A percentile compares a stretch with the other conserved stretches of the same genome.
phyloP scores from a whole-genome alignment of 2,888 invertebrate species.

The Tetanocera ferruginea region DNA sequence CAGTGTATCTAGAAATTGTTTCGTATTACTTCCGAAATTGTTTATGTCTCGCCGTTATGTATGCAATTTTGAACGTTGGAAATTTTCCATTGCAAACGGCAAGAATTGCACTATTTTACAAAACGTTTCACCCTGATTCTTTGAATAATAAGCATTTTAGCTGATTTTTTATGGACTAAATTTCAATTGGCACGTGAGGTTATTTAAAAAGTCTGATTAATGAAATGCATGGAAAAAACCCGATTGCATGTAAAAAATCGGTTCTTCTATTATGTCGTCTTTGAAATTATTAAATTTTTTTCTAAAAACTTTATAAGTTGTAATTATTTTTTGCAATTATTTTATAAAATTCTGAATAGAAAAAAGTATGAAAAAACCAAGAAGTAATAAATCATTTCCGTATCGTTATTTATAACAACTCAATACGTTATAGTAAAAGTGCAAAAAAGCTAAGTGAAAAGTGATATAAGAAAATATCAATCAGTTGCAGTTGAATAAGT shows the following conservation, averaged over 20 bases:
- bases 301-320: not conserved
- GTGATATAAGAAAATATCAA: not conserved
- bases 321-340: not conserved
- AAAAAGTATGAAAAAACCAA: not conserved
- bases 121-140: not conserved
- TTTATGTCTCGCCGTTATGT: not conserved
- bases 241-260: too few species aligned
- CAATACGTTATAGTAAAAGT: constrained; percentile 9
- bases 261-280: not conserved
- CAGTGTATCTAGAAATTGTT: not conserved
- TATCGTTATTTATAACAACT: not conserved
- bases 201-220: too few species aligned
- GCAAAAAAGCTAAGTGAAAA: constrained; percentile 30
- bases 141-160: not conserved
- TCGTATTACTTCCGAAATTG: not conserved
- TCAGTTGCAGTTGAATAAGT: constrained; percentile 9
- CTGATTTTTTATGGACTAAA: not conserved
- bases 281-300: not conserved
- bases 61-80: not conserved
- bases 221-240: too few species aligned
- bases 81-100: constrained; percentile 35
- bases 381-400: too few species aligned
- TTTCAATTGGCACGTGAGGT: not conserved
- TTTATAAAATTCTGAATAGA: not conserved
- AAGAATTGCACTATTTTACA: constrained; percentile 9